A percentile compares a stretch with the other conserved stretches of the same genome.
phyloP scores from a whole-genome alignment of 2,888 invertebrate species.

The Scaptomyza parva region DNA sequence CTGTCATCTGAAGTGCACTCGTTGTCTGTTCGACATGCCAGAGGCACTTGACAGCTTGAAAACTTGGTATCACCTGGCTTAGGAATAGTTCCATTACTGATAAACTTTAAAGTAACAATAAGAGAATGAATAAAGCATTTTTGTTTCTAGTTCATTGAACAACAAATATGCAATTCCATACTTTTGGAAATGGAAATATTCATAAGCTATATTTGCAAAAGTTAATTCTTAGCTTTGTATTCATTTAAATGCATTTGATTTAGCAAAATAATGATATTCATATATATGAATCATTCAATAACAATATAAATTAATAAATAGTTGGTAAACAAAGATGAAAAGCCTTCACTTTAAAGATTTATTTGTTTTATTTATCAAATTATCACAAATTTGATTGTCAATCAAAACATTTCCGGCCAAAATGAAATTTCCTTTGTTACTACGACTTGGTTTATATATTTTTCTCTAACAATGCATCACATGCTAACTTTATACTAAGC shows the following conservation, averaged over 20 bases:
- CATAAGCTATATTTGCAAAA: no score
- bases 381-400: not conserved
- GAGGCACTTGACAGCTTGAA: conserved; percentile 32
- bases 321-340: no score
- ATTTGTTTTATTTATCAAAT: not conserved
- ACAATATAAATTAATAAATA: no score
- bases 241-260: no score
- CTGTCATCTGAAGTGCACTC: conserved; percentile 51
- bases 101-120: not conserved
- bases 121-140: not conserved
- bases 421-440: not conserved
- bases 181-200: no score
- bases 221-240: no score
- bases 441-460: not conserved
- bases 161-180: no score
- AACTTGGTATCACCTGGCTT: conserved; percentile 5
- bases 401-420: not conserved
- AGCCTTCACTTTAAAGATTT: not conserved
- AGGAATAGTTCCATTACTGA: conserved; percentile 14
- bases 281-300: no score
- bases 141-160: no score
- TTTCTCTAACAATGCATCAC: not conserved
- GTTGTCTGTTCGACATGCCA: conserved; percentile 6
- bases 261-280: no score
- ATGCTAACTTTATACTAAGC: conserved; percentile 1